A percentile compares a stretch with the other conserved stretches of the same genome.
These are phyloP conservation scores for Drosophila pectinifera DNA, from an alignment of 1,140 invertebrate species.

Conservation along the genomic window DNA sequence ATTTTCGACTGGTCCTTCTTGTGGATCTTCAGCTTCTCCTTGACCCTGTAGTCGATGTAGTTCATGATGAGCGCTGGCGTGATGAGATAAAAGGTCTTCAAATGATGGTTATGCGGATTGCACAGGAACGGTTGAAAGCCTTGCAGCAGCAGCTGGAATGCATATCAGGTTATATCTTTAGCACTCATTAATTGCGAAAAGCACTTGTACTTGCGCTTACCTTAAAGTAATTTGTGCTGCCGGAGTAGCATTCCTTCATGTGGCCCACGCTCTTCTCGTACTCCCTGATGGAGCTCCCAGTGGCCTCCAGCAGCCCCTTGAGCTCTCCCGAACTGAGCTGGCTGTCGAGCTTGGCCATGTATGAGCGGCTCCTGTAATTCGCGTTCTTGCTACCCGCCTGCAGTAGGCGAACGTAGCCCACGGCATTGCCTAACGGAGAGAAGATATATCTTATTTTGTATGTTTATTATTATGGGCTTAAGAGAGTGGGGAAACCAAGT, in stretches of 20 bases:
- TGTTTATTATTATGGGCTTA: no score
- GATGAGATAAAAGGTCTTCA: constrained; percentile 97
- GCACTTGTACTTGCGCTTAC: constrained; percentile 68
- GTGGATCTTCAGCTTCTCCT: constrained; percentile 96
- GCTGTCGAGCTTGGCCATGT: constrained; percentile 93
- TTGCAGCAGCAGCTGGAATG: constrained; percentile 91
- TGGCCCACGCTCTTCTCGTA: constrained; percentile 82
- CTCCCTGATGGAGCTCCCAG: constrained; percentile 74
- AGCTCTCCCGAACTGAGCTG: constrained; percentile 86
- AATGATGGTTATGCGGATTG: constrained; percentile 94
- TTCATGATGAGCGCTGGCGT: constrained; percentile 97
- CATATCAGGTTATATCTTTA: no score
- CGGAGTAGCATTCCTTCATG: constrained; percentile 94
- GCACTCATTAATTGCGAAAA: no score
- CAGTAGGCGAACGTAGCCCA: constrained; percentile 98
- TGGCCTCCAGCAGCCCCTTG: constrained; percentile 68
- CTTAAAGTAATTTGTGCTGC: constrained; percentile 98
- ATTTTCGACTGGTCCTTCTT: constrained; percentile 91
- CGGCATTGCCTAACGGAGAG: constrained; percentile 91
- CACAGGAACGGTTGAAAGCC: constrained; percentile 96
- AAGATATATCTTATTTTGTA: neutral
- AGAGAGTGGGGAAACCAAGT: no score
- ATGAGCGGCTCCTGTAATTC: constrained; percentile 95
- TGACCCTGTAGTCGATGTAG: constrained; percentile 96
- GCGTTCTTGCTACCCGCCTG: constrained; percentile 97